Evolutionary conservation across 2,888 invertebrate species (phyloP), one percentile per base, ranked within the genome.

Genomic region (Pheosia tremula): DNA sequence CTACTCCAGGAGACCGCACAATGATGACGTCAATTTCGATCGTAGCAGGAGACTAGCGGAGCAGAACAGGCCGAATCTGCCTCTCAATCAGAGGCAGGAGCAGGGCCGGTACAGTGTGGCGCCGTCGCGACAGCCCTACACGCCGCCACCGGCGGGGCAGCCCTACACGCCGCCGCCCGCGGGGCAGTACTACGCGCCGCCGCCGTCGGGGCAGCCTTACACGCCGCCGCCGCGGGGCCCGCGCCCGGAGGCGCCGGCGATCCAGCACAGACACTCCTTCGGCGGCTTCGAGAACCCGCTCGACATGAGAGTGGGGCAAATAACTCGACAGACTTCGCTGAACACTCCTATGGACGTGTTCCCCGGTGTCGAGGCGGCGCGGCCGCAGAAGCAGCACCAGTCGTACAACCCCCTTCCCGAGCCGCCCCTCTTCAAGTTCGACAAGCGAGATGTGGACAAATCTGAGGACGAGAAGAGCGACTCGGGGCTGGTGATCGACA

Each of bases 401-500:
- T 68, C 79, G 5, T 79, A 71, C 71, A 72, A 71, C 2, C 87
- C 89, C n/a, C 78, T 88, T 39, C 85, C 87, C 0, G 85, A 85
- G 69, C 93, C 90, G 43, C 92, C 91, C 0, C 72, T 83, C 3
- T 91, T 90, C 76, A 74, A 84, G 64, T 86, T 89, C 74, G 77
- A 88, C 68, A 80, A 87, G 76, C 64, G 78, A 1, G 72, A 94
- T 47, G 62, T 79, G 0, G 87, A 89, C 7, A 84, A 82, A 56
- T 90, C 91, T 0, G 94, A 94, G 68, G 94, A 94, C 62, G 95
- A 95, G 62, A 89, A 87, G 58, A 95, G 94, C 75, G 95, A 95
- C 72, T 84, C 92, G 0, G 95, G 94, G 56, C 89, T 95, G 74
- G 93, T 95, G 45, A 95, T 95, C 54, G 96, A 94, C 75, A 90